Percentiles rank a stretch among this genome's conserved stretches.
These are phyloP conservation scores for Scaptomyza polygonia DNA, from an alignment of 2,888 invertebrate species.

Conservation along the genomic window DNA sequence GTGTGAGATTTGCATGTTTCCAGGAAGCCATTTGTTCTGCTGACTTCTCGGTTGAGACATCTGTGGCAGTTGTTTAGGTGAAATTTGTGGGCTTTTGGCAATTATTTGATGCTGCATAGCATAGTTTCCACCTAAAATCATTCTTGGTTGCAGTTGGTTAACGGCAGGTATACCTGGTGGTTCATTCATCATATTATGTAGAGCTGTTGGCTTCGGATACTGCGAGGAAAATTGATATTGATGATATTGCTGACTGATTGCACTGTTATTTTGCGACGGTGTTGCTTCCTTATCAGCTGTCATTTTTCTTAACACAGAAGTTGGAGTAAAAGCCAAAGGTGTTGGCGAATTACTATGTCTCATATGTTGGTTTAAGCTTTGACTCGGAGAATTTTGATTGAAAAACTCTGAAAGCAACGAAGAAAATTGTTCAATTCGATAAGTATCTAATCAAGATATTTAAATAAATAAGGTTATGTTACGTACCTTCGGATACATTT, in stretches of 20 bases:
- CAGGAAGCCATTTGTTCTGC: slow-evolving; percentile 52
- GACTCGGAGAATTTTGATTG: slow-evolving; percentile 20
- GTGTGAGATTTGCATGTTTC: slow-evolving; percentile 41
- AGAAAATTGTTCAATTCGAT: background rate
- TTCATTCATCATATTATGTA: slow-evolving; percentile 47
- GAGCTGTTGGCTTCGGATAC: slow-evolving; percentile 34
- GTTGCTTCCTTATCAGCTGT: slow-evolving; percentile 92
- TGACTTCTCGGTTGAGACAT: slow-evolving; percentile 45
- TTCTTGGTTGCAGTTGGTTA: slow-evolving; percentile 70
- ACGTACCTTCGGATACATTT: slow-evolving; percentile 49
- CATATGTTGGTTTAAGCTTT: slow-evolving; percentile 44
- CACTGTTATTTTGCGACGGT: slow-evolving; percentile 14
- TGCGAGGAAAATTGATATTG: slow-evolving; percentile 34
- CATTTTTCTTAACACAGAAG: slow-evolving; percentile 97
- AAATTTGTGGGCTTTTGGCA: slow-evolving; percentile 57
- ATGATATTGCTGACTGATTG: slow-evolving; percentile 26
- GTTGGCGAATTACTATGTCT: slow-evolving; percentile 86
- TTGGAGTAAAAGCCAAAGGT: slow-evolving; percentile 95
- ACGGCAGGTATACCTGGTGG: slow-evolving; percentile 56
- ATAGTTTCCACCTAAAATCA: slow-evolving; percentile 82
- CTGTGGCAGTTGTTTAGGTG: slow-evolving; percentile 60
- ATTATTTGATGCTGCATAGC: slow-evolving; percentile 56
- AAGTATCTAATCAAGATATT: background rate
- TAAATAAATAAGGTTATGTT: background rate
- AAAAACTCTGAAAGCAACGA: slow-evolving; percentile 44